These are phyloP conservation scores for Diplolepis rosae DNA, from an alignment of 2,888 invertebrate species.

Conservation along the genomic window DNA sequence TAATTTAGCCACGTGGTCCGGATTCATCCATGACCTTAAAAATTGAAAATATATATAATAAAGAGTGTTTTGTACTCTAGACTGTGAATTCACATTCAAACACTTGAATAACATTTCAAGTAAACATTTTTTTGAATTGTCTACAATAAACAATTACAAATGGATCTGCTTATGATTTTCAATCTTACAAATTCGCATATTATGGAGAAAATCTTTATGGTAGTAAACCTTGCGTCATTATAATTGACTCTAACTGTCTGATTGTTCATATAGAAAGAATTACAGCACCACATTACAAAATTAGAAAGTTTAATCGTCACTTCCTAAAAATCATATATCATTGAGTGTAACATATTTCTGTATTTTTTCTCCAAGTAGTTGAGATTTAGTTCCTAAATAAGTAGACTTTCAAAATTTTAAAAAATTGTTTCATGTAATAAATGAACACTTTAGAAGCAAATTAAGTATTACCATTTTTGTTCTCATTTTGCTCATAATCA, in stretches of 20 bases:
- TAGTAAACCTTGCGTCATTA: background rate
- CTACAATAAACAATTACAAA: background rate
- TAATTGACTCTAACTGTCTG: constrained; percentile 3
- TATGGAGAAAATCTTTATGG: background rate
- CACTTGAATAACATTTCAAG: constrained; percentile 16
- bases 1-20: too few relatives aligned
- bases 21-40: too few relatives aligned
- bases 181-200: background rate
- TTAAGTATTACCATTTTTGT: too few relatives aligned
- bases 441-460: too few relatives aligned
- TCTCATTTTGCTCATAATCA: background rate
- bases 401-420: background rate
- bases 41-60: too few relatives aligned
- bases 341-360: background rate
- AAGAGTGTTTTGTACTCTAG: background rate
- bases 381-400: background rate
- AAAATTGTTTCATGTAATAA: background rate
- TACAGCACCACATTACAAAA: constrained; percentile 5
- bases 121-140: constrained; percentile 14
- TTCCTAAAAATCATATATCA: background rate
- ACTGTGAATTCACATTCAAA: background rate
- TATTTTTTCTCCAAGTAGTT: background rate
- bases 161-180: background rate
- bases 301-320: background rate
- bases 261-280: constrained; percentile 18